phyloP scores from a whole-genome alignment of 1,140 invertebrate species.

The Paramacrobiotus metropolitanus region DNA sequence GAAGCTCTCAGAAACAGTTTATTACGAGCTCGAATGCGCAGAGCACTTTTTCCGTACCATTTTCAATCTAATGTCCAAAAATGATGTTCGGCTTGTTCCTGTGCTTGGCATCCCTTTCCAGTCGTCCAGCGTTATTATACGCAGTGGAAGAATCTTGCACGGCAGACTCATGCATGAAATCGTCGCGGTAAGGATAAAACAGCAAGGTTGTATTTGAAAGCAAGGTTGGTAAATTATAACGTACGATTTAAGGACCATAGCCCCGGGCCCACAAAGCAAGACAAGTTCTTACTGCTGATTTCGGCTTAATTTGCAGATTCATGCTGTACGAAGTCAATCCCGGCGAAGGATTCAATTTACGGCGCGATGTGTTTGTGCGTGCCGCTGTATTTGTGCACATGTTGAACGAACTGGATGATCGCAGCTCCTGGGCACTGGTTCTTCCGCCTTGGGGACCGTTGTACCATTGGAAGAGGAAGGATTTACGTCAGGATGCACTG shows the following conservation, averaged over 20 bases:
- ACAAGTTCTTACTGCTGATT: background rate
- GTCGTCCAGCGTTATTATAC: no score
- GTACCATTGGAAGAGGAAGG: constrained; percentile 58
- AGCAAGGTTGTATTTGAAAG: no score
- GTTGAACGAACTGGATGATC: constrained; percentile 28
- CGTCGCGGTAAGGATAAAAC: no score
- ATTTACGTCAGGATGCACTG: constrained; percentile 28
- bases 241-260: no score
- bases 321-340: constrained; percentile 78
- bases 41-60: no score
- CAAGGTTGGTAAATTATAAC: no score
- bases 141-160: background rate
- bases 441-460: constrained; percentile 70
- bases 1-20: no score
- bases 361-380: constrained; percentile 80
- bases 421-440: constrained; percentile 31
- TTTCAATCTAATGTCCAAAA: no score
- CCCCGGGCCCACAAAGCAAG: background rate
- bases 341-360: constrained; percentile 83
- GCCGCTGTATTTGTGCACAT: constrained; percentile 52
- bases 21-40: no score
- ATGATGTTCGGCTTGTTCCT: no score
- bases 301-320: constrained; percentile 28
- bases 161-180: background rate
- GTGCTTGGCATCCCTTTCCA: no score